Base-by-base conservation (phyloP, 64 coral and sea anemone species). In the Actinia equina region DNA sequence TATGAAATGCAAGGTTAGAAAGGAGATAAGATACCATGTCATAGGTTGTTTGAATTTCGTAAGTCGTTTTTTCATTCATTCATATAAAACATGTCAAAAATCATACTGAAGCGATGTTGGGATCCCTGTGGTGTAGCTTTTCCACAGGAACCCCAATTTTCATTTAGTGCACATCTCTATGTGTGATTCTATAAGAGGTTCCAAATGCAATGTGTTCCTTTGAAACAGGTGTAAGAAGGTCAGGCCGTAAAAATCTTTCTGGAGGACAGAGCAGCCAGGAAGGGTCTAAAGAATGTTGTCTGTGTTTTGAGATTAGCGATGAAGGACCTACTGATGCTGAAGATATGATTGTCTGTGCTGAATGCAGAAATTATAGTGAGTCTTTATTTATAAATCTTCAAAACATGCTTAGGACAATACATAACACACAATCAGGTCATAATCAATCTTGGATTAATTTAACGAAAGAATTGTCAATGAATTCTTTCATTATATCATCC, bases 351-450 rank as follows among this genome's bases (percentile, higher is more conserved):
- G 56, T 74, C 12, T 96, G 94, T 56, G 67, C 85, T 59, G 92
- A 96, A 82, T 96, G 94, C 76, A 22, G 25, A 80, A 70, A 77
- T 22, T 53, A 82, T 53, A 92, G 94, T 96, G 30, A 84, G 84
- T 30, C 44, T 74, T 74, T 11, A 15, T 30, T 10, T 25, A 5
- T n/a, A 10, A 26, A 11, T 54, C 11, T 2, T 57, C 2, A 57
- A 16, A 57, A 57, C 3, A 57, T 12, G 11, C 55, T 14, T 57
- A 57, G 3, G 12, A 79, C 5, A 14, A 23, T 3, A 8, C 46
- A 37, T n/a, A n/a, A n/a, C n/a, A n/a, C n/a, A n/a, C n/a, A 37
- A 37, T 37, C 0, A 37, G 30, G 30, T 37, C 30, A 37, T 37
- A 37, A 37, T 37, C 30, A 1, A 37, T 37, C 30, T 37, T 37